Conservation (phyloP, 2,888 invertebrate species). For the Lithophane socia region DNA sequence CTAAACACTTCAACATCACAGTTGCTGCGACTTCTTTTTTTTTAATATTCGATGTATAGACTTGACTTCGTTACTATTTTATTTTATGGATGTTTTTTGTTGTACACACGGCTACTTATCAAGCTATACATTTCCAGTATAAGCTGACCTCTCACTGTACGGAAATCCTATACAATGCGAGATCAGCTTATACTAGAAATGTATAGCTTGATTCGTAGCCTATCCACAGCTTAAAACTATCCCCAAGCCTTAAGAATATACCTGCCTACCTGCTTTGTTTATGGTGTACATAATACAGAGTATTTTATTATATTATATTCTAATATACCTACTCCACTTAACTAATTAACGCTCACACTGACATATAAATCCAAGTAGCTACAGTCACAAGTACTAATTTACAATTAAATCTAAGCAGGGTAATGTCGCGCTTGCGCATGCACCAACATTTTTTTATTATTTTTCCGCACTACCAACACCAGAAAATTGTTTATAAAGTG, state of each 20-base stretch:
- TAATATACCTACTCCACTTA: not conserved
- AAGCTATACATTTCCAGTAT: too few relatives aligned
- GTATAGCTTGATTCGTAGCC: too few relatives aligned
- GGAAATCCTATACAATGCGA: too few relatives aligned
- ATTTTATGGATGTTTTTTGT: too few relatives aligned
- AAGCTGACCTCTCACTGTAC: too few relatives aligned
- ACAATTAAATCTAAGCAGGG: conserved; percentile 50
- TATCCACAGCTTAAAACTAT: not conserved
- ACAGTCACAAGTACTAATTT: conserved; percentile 26
- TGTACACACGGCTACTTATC: too few relatives aligned
- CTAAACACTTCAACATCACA: not conserved
- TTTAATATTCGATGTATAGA: not conserved
- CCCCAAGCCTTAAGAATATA: too few relatives aligned
- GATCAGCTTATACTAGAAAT: too few relatives aligned
- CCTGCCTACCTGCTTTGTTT: too few relatives aligned
- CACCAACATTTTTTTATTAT: conserved; percentile 62
- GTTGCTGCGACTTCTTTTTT: not conserved
- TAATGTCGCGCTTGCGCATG: conserved; percentile 48
- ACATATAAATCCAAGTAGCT: not conserved
- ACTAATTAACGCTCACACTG: not conserved
- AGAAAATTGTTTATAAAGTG: conserved; percentile 83
- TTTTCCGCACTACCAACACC: conserved; percentile 83
- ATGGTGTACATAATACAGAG: too few relatives aligned
- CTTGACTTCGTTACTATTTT: not conserved
- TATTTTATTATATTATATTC: too few relatives aligned